A percentile compares a stretch with the other conserved stretches of the same genome.
These are phyloP conservation scores for Dorcus parallelipipedus DNA, from an alignment of 2,888 invertebrate species.

Conservation along the genomic window DNA sequence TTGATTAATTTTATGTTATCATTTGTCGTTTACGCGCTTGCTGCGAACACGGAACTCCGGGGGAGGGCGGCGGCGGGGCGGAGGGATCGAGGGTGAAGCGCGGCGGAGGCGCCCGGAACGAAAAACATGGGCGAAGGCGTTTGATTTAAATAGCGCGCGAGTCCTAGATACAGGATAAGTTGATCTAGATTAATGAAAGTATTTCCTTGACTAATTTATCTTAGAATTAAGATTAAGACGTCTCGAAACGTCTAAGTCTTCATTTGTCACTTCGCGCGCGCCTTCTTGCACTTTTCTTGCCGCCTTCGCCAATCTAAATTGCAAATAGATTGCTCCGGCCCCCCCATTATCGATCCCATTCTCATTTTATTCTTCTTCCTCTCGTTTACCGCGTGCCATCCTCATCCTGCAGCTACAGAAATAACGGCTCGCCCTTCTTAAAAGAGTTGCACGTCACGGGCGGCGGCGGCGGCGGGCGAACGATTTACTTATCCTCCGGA, in stretches of 20 bases:
- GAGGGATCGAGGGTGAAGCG: neutral
- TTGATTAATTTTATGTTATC: too few relatives aligned
- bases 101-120: neutral
- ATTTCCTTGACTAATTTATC: constrained; percentile 50
- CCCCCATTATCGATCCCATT: neutral
- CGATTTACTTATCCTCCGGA: neutral
- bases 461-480: too few relatives aligned
- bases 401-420: too few relatives aligned
- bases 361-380: too few relatives aligned
- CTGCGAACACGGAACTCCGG: neutral
- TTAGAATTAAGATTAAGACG: constrained; percentile 51
- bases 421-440: too few relatives aligned
- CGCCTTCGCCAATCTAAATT: neutral
- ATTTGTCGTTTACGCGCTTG: too few relatives aligned
- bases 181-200: constrained; percentile 53
- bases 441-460: too few relatives aligned
- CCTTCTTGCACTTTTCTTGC: constrained; percentile 6
- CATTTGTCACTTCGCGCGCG: constrained; percentile 43
- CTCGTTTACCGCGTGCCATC: too few relatives aligned
- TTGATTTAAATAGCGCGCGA: constrained; percentile 32
- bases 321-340: neutral
- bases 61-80: neutral
- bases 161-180: constrained; percentile 42
- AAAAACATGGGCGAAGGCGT: neutral
- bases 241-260: constrained; percentile 48